Evolutionary conservation across 2,888 invertebrate genomes (phyloP).

Genomic region (Thera obeliscata): DNA sequence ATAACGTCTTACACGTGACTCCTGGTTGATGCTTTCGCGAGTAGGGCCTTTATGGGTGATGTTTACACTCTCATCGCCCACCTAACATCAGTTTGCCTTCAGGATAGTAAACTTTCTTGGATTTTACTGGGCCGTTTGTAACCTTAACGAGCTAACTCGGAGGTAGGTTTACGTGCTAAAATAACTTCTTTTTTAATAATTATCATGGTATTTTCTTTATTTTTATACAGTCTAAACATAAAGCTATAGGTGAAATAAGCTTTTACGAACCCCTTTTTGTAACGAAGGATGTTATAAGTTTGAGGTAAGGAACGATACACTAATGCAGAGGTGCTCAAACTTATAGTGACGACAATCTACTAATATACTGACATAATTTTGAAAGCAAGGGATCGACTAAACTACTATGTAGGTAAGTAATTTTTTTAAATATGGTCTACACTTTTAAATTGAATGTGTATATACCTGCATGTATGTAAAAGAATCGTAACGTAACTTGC

Average conservation of each 20-base stretch:
- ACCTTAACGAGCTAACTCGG: background rate
- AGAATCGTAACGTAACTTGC: no score
- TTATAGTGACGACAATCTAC: no score
- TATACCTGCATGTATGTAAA: no score
- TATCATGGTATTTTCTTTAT: no score
- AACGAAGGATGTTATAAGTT: background rate
- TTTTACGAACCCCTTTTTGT: background rate
- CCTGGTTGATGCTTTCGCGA: conserved; percentile 63
- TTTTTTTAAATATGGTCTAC: no score
- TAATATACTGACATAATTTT: no score
- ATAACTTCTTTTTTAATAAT: background rate
- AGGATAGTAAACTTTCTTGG: conserved; percentile 58
- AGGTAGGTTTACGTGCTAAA: background rate
- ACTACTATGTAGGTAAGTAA: no score
- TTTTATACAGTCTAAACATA: no score
- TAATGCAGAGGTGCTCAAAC: no score
- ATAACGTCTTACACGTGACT: conserved; percentile 73
- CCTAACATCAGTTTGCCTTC: conserved; percentile 50
- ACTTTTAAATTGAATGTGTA: no score
- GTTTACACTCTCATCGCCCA: conserved; percentile 65
- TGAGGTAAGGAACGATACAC: background rate
- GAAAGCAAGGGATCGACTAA: no score
- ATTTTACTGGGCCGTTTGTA: conserved; percentile 24
- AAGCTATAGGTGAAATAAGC: background rate
- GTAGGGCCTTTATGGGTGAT: conserved; percentile 71